Base-by-base conservation (phyloP, 2,113 vertebrate genomes). In the Aegotheles bennettii region DNA sequence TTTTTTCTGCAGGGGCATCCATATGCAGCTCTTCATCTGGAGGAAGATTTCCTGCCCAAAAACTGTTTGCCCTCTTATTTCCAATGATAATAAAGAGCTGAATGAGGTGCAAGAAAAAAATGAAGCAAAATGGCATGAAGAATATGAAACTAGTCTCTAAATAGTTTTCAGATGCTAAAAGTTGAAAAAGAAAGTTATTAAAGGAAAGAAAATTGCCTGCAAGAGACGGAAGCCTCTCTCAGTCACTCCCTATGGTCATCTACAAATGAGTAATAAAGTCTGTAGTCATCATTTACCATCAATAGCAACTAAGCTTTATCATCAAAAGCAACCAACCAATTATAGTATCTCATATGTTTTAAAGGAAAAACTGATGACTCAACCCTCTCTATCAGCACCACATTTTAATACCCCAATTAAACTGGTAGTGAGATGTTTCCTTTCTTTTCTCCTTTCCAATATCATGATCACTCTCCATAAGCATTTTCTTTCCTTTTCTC, bases 71-170 rank as follows among this genome's bases (percentile, higher is more conserved):
- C 42, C 98, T 98, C 96, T 98, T 98, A 97, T 99, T 99, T 87
- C 99, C 99, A 95, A 99, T 98, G 61, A 98, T 94, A 33, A 99
- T 98, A 97, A 99, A 99, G 92, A 99, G 98, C 99, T 99, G 91
- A 25, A 87, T 74, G 50, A 61, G 40, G 57, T 86, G 40, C 16
- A 92, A 84, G 51, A 59, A 73, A 60, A 38, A 67, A 42, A 24
- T 11, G 13, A 43, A 89, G n/a, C 36, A 35, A 84, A 50, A 76
- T 6, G 77, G 7, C 35, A 50, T 16, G 29, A 94, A 89, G 16
- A 14, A 54, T 67, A 91, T 38, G 23, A 35, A 88, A 29, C 15
- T 53, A 70, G 59, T 36, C 12, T 61, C 17, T 85, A 25, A 51
- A 87, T 67, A 81, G 7, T 42, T 54, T 47, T 57, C 47, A 91